Conservation (phyloP, 1,140 invertebrate genomes). For the Drosophila gunungcola region DNA sequence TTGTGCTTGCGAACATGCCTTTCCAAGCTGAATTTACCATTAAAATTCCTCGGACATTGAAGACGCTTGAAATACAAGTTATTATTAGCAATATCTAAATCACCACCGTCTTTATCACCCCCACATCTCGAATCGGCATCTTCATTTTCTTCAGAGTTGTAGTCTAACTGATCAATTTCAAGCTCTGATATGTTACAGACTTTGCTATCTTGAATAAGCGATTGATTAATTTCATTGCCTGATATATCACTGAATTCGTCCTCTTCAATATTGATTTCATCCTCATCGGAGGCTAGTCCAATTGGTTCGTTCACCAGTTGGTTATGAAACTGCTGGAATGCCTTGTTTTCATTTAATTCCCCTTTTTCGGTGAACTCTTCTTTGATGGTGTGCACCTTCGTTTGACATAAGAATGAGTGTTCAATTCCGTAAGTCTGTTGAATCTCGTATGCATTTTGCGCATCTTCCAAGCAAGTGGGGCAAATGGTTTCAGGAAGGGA, state of each 20-base stretch:
- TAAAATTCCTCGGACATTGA: background rate
- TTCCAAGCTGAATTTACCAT: no score
- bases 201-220: background rate
- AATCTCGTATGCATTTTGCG: background rate
- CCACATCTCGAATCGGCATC: no score
- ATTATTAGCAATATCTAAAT: no score
- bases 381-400: background rate
- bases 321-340: background rate
- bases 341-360: background rate
- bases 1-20: background rate
- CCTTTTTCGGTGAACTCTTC: no score
- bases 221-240: background rate
- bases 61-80: background rate
- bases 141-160: background rate
- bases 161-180: background rate
- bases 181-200: no score
- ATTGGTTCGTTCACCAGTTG: no score
- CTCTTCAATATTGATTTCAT: background rate
- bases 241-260: background rate
- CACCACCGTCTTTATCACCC: background rate
- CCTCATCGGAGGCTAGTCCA: no score
- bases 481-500: constrained; percentile 9
- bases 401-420: background rate
- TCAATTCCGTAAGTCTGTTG: no score
- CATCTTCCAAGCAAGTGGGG: background rate